Evolutionary conservation across 1,140 invertebrate genomes (phyloP), one percentile per base, ranked within the genome.

Genomic region (Maconellicoccus hirsutus): DNA sequence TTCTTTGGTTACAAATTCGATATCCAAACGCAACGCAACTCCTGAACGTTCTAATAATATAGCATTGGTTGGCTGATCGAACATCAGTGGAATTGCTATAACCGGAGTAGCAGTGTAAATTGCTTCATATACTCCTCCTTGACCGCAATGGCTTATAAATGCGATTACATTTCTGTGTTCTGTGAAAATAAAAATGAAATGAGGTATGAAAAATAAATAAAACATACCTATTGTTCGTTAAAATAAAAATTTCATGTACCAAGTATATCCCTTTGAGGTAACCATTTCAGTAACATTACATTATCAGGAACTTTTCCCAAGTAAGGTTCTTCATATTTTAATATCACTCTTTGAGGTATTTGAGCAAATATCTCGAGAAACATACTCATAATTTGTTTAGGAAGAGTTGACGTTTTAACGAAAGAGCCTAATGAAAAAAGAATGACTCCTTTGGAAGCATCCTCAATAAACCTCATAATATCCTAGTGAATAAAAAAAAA

Each of bases 91-190:
- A 71, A 90, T 81, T 1, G 85, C 86, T 21, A 91, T 78, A 6
- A 90, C 80, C 1, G 89, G 89, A 10, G 87, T 84, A 75, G 85
- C 85, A 74, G 87, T 84, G 78, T 87, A 86, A 14, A 89, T 78
- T 2, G 87, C 84, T 79, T 91, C 89, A 73, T 86, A 84, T 8
- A 86, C 81, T 70, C 88, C 88, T 23, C 88, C 80, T 23, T 86
- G 77, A n/a, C 89, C 89, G 12, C 86, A 87, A 74, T 90, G 87
- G 0, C 87, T 87, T 29, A 91, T 85, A 73, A 91, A 89, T 0
- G 83, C 79, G 75, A 83, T 83, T 0, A 88, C 80, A 73, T 89
- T 89, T 0, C 81, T 80, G 79, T 89, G 87, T 29, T 83, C 88
- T 85, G 42, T 16, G n/a, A 52, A 52, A 16, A 52, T 19, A 19